phyloP scores from a whole-genome alignment of 1,140 invertebrate genomes.

The Heliothis virescens region DNA sequence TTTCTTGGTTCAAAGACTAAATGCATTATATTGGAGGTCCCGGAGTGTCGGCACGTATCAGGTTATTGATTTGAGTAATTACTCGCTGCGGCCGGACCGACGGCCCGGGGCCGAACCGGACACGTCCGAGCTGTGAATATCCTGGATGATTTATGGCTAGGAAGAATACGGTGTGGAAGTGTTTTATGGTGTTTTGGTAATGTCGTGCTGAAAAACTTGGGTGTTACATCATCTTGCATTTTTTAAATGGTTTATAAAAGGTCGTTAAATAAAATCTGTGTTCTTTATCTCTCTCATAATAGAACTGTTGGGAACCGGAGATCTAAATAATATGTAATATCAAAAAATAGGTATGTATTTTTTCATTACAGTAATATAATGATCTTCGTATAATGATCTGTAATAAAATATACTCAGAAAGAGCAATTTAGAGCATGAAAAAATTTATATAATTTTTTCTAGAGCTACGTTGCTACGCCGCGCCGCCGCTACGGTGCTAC shows the following conservation, averaged over 20 bases:
- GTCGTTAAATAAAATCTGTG: too few species aligned
- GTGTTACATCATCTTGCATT: too few species aligned
- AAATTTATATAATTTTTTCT: too few species aligned
- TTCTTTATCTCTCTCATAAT: too few species aligned
- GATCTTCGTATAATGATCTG: too few species aligned
- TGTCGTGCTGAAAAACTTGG: not conserved
- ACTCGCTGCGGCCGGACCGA: not conserved
- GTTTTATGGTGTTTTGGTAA: not conserved
- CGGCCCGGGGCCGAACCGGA: conserved; percentile 1
- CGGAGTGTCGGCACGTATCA: conserved; percentile 30
- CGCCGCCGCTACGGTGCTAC: conserved; percentile 21
- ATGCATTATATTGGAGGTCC: not conserved
- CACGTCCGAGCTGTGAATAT: conserved; percentile 19
- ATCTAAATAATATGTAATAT: too few species aligned
- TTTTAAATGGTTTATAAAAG: too few species aligned
- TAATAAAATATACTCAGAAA: too few species aligned
- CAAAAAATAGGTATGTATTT: too few species aligned
- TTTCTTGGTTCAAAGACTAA: conserved; percentile 8
- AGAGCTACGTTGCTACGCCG: conserved; percentile 3
- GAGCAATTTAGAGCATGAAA: too few species aligned
- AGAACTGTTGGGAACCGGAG: too few species aligned
- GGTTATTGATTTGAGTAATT: conserved; percentile 40
- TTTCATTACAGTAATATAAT: too few species aligned
- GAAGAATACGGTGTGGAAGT: not conserved
- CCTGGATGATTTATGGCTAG: conserved; percentile 23